Base-by-base conservation (phyloP, 2,113 vertebrate genomes). In the Protomyctophum bolini region DNA sequence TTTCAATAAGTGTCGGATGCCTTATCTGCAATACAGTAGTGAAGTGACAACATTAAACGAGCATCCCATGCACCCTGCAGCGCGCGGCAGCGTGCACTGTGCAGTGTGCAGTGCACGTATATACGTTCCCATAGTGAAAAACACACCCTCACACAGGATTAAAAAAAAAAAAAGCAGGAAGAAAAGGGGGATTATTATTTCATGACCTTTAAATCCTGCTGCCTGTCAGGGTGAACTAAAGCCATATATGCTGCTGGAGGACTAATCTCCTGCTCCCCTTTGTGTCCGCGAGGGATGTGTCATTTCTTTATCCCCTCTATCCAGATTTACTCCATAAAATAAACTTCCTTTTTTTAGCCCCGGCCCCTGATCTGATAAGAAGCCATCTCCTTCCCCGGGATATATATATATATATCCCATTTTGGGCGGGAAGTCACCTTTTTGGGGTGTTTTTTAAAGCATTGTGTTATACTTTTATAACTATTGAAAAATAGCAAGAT, bases 171-270 rank as follows among this genome's bases (percentile, higher is more conserved):
- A 21, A 21, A 88, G 82, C 56, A 62, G 84, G 33, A 90, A 94
- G 91, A 93, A 92, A 88, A 89, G 89, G 83, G 84, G 91, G 89
- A 92, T 92, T 92, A 93, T 93, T 91, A 92, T 93, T 93, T 91
- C 86, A 89, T 91, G 89, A 93, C 91, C 90, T 92, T 91, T 92
- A 91, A 92, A 93, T 92, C 90, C 89, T n/a, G 75, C 89, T 91
- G 89, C 89, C 92, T 92, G 92, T 92, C 92, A 93, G 90, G 88
- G 92, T 91, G 84, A 89, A 92, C 91, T 93, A 92, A 93, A 90
- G 89, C 86, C 84, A 89, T 88, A 89, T 89, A 89, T 92, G 90
- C 90, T 90, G 90, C 91, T 89, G 85, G 87, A 91, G 88, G 84
- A 91, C 91, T 91, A 91, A 93, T 93, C 91, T 92, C 89, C 86